Evolutionary conservation across 1,140 invertebrate genomes (phyloP).

Genomic region (Pomacea maculata): DNA sequence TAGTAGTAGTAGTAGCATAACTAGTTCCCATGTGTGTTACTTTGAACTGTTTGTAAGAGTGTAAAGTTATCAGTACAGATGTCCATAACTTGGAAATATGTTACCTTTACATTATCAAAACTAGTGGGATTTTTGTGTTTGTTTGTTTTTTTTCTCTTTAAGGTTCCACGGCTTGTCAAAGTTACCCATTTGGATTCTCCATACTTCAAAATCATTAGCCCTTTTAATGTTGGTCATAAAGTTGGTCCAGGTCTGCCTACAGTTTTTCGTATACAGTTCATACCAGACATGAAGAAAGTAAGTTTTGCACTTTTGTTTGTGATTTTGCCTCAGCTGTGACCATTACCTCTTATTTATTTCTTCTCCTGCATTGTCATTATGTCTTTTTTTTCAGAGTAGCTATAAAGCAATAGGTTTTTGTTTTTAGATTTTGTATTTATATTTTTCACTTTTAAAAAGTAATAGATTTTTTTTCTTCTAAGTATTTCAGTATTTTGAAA

Average conservation of each 20-base stretch:
- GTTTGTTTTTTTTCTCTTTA: slow-evolving; percentile 12
- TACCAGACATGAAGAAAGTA: slow-evolving; percentile 65
- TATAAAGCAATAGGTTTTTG: neutral
- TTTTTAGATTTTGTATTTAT: too few species aligned
- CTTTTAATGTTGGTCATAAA: slow-evolving; percentile 63
- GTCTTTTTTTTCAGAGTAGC: neutral
- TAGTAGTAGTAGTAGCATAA: too few species aligned
- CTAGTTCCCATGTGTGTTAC: too few species aligned
- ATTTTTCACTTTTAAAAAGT: neutral
- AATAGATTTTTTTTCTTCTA: neutral
- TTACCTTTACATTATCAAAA: neutral
- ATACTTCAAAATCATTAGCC: slow-evolving; percentile 66
- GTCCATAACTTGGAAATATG: neutral
- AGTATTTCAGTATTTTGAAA: too few species aligned
- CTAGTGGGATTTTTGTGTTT: neutral
- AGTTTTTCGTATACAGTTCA: slow-evolving; percentile 64
- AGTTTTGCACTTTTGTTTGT: slow-evolving; percentile 14
- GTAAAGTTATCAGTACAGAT: too few species aligned
- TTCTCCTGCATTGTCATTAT: too few species aligned
- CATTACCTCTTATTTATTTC: neutral
- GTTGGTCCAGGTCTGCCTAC: slow-evolving; percentile 65
- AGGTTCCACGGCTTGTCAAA: slow-evolving; percentile 66
- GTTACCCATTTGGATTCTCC: slow-evolving; percentile 64
- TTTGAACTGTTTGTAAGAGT: too few species aligned
- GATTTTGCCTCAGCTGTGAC: neutral